A percentile compares a stretch with the other conserved stretches of the same genome.
Conservation (phyloP, 2,888 invertebrate genomes). For the Antitype chi region DNA sequence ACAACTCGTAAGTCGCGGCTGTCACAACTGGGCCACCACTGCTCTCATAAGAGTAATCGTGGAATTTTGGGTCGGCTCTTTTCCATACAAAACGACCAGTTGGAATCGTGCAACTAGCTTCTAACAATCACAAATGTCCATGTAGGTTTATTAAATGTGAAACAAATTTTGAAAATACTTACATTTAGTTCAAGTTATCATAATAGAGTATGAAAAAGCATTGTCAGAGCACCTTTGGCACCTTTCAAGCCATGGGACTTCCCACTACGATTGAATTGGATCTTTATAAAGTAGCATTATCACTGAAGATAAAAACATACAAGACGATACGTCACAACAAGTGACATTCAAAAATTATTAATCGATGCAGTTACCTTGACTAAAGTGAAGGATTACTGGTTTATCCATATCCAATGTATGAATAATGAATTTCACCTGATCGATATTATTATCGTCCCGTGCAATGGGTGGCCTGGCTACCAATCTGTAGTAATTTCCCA, state of each 20-base stretch:
- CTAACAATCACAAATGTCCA: neutral
- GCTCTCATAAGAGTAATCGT: too few species aligned
- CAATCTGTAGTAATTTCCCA: constrained; percentile 48
- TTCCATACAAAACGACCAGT: too few species aligned
- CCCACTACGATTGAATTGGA: neutral
- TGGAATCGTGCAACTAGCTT: too few species aligned
- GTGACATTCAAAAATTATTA: constrained; percentile 22
- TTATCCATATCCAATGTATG: neutral
- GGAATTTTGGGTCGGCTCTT: too few species aligned
- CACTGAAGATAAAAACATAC: neutral
- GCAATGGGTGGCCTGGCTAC: constrained; percentile 1
- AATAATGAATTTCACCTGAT: constrained; percentile 39
- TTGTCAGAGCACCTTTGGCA: neutral
- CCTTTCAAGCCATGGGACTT: neutral
- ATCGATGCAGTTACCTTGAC: neutral
- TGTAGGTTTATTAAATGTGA: neutral
- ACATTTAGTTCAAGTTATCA: neutral
- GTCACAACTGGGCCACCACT: too few species aligned
- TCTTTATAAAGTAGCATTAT: neutral
- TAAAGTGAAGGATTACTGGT: constrained; percentile 12
- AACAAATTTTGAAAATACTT: neutral
- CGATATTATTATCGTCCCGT: constrained; percentile 15
- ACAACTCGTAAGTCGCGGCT: too few species aligned
- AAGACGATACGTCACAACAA: constrained; percentile 10
- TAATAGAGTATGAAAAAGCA: neutral